Conservation (phyloP, 2,113 vertebrate species). For the Candoia aspera region DNA sequence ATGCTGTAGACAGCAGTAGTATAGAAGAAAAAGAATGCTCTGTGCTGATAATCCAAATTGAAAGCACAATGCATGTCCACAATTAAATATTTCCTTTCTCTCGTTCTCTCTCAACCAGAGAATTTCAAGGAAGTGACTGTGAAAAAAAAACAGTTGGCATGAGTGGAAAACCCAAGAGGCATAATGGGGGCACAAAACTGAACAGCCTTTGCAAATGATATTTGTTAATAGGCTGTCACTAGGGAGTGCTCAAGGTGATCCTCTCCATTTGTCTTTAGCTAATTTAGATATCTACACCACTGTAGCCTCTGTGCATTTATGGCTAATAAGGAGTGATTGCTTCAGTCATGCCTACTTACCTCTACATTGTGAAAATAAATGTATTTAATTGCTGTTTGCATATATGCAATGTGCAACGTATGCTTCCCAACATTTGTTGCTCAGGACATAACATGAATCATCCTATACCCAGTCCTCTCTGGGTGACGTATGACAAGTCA, state of each 20-base stretch:
- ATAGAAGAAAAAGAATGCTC: background rate
- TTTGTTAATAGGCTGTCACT: slow-evolving; percentile 56
- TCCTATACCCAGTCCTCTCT: background rate
- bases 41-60: background rate
- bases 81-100: background rate
- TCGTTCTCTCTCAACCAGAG: slow-evolving; percentile 7
- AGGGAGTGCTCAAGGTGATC: slow-evolving; percentile 54
- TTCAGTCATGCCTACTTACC: slow-evolving; percentile 41
- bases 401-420: background rate
- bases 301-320: background rate
- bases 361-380: slow-evolving; percentile 22
- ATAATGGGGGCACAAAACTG: slow-evolving; percentile 34
- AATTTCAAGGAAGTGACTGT: slow-evolving; percentile 19
- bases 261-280: slow-evolving; percentile 47
- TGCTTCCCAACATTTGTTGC: background rate
- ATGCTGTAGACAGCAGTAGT: slow-evolving; percentile 28
- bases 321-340: slow-evolving; percentile 44
- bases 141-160: background rate
- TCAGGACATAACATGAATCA: background rate
- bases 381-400: background rate
- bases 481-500: background rate
- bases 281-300: slow-evolving; percentile 54
- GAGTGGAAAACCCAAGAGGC: slow-evolving; percentile 17
- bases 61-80: background rate
- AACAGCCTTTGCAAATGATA: slow-evolving; percentile 42